Evolutionary conservation across 2,113 vertebrate species (phyloP), one percentile per base, ranked within the genome.

Genomic region (Leptocoma aspasia): DNA sequence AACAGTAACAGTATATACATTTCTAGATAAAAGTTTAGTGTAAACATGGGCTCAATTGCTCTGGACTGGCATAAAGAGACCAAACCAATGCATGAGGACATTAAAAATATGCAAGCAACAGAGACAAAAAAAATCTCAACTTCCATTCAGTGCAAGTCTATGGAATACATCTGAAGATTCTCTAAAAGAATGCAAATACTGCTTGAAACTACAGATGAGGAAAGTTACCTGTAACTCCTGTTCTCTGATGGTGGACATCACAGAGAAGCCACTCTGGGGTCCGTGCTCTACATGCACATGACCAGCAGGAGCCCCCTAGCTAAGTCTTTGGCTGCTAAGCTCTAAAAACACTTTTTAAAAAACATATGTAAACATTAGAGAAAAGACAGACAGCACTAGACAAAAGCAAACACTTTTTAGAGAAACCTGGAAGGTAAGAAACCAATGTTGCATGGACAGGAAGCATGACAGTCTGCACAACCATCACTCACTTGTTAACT

Each of bases 201-300:
- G 37, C 60, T 85, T 69, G 73, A 77, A 89, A 95, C 91, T 45
- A 60, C 78, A 76, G 35, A 84, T 56, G 75, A 88, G 82, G 72
- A 87, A 84, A 82, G 66, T 94, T 95, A 95, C 89, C 96, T 95
- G 93, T 72, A 85, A 94, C 68, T 90, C 59, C 68, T 95, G 87
- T 94, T 95, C 90, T 96, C 94, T 93, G 94, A 92, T 90, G 93
- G 92, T 92, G 93, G 86, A 88, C 87, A 95, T 95, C 94, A 95
- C 93, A 95, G 92, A 95, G 94, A 94, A 96, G 92, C 85, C 87
- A 88, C 78, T 95, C 87, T 87, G 73, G 95, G 90, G 95, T 91
- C 96, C 6, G 75, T 96, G 95, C 94, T 96, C 95, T 94, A 96
- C 93, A 92, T 87, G 90, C 93, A 94, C 87, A 82, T 82, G 93